Evolutionary conservation across 2,797 vertebrate species (phyloP), one percentile per base, ranked within the genome.

Genomic region (Morus bassanus): DNA sequence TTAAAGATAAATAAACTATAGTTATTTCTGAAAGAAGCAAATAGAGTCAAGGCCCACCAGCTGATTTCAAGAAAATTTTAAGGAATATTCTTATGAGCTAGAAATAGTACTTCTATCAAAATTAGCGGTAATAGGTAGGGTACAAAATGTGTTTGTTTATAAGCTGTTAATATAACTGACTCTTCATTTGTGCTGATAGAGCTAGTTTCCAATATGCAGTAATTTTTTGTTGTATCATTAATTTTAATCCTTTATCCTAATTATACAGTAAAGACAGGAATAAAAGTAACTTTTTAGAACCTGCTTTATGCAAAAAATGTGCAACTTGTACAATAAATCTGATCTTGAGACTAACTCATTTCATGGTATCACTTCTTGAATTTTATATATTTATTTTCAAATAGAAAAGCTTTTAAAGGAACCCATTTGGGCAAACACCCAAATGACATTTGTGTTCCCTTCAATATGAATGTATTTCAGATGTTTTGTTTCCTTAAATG

Each of bases 11-110:
- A 68, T 35, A 50, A 11, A 68, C 96, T 98, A 57, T 97, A 95
- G 95, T 96, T 98, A 93, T 96, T 98, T 91, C 97, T 94, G 89
- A 97, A 96, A 90, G 96, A 98, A 92, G 83, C 97, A 98, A 98
- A 98, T 99, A 98, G 91, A 96, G 79, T 98, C 89, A 87, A 56
- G 25, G 33, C 41, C 43, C 73, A 43, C 37, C 59, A 78, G 10
- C 74, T 91, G 3, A 59, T 13, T 51, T 92, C 54, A 86, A 82
- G 46, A 70, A 88, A 88, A 83, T 56, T 88, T 91, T 73, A 81
- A 76, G 73, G 82, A 89, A 72, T 80, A 35, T 61, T 76, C 0
- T 56, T 76, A 0, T 43, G 48, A 61, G 28, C 92, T 91, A 48
- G 51, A 80, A 91, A 48, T 64, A 78, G 14, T 84, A 46, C 31